These are phyloP conservation scores for Limonius californicus DNA, from an alignment of 1,140 invertebrate genomes.

Conservation along the genomic window DNA sequence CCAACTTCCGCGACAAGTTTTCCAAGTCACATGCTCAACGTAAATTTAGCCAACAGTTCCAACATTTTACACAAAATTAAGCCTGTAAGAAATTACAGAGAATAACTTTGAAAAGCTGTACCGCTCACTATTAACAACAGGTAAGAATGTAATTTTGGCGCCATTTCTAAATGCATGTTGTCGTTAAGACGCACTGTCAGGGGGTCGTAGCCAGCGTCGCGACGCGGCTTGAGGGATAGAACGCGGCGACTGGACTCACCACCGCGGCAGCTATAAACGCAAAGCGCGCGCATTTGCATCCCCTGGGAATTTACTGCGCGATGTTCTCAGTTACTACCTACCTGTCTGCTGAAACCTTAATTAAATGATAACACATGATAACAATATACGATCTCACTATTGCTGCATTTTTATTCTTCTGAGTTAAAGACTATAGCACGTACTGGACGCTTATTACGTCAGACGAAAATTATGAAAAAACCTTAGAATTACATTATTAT, in stretches of 20 bases:
- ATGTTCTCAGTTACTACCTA: conserved; percentile 29
- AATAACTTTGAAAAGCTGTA: too few species aligned
- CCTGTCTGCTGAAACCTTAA: conserved; percentile 30
- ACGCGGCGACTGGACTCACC: conserved; percentile 26
- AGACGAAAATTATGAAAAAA: too few species aligned
- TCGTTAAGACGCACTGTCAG: background rate
- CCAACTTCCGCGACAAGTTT: background rate
- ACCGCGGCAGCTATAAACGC: conserved; percentile 23
- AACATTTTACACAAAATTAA: background rate
- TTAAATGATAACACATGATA: conserved; percentile 30
- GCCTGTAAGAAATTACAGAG: too few species aligned
- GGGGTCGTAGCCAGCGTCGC: conserved; percentile 23
- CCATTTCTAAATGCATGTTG: background rate
- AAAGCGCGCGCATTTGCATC: conserved; percentile 36
- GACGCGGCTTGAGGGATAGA: conserved; percentile 26
- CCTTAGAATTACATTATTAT: too few species aligned
- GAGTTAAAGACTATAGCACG: too few species aligned
- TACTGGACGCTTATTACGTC: too few species aligned
- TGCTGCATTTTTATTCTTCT: background rate
- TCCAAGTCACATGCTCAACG: background rate
- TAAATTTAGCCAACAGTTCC: background rate
- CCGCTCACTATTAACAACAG: too few species aligned
- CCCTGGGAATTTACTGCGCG: conserved; percentile 28
- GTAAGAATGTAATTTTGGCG: background rate
- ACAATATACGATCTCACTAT: conserved; percentile 18